A percentile compares a stretch with the other conserved stretches of the same genome.
Evolutionary conservation across 2,113 vertebrate species (phyloP).

Genomic region (Mus spicilegus): DNA sequence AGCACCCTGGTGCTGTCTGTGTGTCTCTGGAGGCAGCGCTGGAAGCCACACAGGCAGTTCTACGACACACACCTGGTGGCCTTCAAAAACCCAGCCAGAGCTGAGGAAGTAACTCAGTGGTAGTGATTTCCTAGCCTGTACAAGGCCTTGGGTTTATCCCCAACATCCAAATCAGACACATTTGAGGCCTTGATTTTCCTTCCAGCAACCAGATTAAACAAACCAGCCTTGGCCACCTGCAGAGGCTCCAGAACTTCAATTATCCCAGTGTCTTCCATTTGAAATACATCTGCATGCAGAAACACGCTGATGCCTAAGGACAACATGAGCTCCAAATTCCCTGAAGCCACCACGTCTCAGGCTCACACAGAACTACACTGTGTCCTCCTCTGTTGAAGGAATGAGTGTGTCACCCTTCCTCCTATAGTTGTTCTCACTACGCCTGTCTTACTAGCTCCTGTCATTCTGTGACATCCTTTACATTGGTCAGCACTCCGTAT

Average conservation of each 20-base stretch:
- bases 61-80: slow-evolving; percentile 85
- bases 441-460: rapidly evolving
- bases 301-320: neutral
- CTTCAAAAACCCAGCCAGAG: slow-evolving; percentile 86
- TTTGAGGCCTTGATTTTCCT: neutral
- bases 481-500: neutral
- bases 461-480: neutral
- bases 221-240: slow-evolving; percentile 79
- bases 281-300: neutral
- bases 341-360: neutral
- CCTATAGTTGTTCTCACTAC: neutral
- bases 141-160: neutral
- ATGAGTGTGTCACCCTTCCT: neutral
- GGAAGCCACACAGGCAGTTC: slow-evolving; percentile 72
- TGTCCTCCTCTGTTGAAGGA: neutral
- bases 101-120: neutral
- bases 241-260: slow-evolving; percentile 73
- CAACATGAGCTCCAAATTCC: neutral
- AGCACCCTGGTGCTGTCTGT: slow-evolving; percentile 82
- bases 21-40: slow-evolving; percentile 83
- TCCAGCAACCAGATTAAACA: neutral
- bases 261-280: neutral
- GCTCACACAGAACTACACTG: neutral
- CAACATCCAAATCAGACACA: no score
- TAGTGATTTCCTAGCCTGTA: no score